phyloP scores from a whole-genome alignment of 2,888 invertebrate species.

The Ochropacha duplaris region DNA sequence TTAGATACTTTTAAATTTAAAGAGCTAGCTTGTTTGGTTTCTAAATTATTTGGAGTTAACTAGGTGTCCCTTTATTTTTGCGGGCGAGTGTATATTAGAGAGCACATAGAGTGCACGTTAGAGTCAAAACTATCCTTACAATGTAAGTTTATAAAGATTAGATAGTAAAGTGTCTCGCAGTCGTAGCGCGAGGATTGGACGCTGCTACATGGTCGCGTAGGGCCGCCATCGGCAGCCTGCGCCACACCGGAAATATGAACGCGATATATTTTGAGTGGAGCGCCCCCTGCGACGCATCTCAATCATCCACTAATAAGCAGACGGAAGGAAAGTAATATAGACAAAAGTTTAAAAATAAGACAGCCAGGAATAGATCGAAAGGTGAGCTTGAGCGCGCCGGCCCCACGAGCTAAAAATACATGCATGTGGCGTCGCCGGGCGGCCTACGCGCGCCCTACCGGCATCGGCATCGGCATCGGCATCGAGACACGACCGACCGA shows the following conservation, averaged over 20 bases:
- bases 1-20: no score
- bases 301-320: slow-evolving; percentile 81
- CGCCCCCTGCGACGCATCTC: slow-evolving; percentile 81
- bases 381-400: slow-evolving; percentile 78
- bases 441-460: slow-evolving; percentile 55
- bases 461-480: no score
- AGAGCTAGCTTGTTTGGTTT: no score
- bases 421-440: slow-evolving; percentile 53
- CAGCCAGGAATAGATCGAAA: slow-evolving; percentile 76
- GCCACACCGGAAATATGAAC: slow-evolving; percentile 69
- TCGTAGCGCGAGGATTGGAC: slow-evolving; percentile 38
- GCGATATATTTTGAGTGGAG: slow-evolving; percentile 65
- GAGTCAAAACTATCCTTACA: slow-evolving; percentile 31
- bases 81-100: no score
- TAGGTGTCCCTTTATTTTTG: no score
- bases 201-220: slow-evolving; percentile 52
- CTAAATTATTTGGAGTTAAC: no score
- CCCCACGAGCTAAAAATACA: slow-evolving; percentile 75
- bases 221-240: slow-evolving; percentile 25
- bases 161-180: no score
- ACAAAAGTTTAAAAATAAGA: slow-evolving; percentile 80
- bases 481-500: slow-evolving; percentile 39
- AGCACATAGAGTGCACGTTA: no score
- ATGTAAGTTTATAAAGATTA: slow-evolving; percentile 41
- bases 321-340: slow-evolving; percentile 81